These are phyloP conservation scores for Thalpophila matura DNA, from an alignment of 2,888 invertebrate species.

Conservation along the genomic window DNA sequence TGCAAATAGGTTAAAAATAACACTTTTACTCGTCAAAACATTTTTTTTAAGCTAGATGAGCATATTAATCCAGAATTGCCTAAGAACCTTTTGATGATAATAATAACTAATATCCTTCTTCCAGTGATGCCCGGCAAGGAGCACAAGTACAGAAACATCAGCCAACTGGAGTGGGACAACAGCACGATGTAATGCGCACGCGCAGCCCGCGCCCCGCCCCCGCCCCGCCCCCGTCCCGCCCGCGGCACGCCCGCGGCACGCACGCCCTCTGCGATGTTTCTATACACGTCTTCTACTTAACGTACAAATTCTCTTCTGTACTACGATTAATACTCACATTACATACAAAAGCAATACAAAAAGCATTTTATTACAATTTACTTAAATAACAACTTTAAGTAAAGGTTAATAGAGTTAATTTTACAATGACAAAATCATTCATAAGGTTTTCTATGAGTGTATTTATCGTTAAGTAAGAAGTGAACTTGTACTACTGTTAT, in stretches of 20 bases:
- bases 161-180: conserved; percentile 95
- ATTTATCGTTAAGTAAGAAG: conserved; percentile 2
- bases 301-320: background rate
- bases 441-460: conserved; percentile 23
- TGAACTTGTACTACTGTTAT: background rate
- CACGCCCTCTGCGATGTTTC: conserved; percentile 33
- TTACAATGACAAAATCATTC: background rate
- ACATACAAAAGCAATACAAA: conserved; percentile 2
- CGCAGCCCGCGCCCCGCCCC: conserved; percentile 50
- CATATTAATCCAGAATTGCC: too few species aligned
- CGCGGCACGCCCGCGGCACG: conserved; percentile 56
- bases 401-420: background rate
- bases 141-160: conserved; percentile 93
- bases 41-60: too few species aligned
- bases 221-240: conserved; percentile 57
- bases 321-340: conserved; percentile 4
- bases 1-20: too few species aligned
- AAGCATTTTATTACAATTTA: background rate
- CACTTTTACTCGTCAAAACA: too few species aligned
- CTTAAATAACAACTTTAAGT: conserved; percentile 3
- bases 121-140: conserved; percentile 87
- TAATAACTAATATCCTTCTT: too few species aligned
- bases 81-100: too few species aligned
- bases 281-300: background rate
- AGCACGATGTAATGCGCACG: conserved; percentile 92